phyloP scores from a whole-genome alignment of 2,797 vertebrate genomes.

The Coranthus polyacanthus region DNA sequence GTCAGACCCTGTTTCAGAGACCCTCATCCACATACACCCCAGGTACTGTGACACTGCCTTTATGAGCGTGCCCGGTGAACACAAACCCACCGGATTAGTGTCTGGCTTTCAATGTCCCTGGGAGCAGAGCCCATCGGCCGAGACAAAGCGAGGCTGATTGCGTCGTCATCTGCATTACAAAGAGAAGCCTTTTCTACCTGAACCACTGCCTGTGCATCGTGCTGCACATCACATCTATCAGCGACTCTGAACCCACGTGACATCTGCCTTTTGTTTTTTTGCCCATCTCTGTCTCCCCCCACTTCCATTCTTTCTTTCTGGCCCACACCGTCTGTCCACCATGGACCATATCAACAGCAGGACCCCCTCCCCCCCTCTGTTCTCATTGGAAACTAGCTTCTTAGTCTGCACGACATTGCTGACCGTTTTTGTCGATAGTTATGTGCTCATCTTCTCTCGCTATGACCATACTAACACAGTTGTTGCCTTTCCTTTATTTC shows the following conservation, averaged over 20 bases:
- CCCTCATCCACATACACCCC: constrained; percentile 76
- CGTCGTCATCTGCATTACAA: constrained; percentile 86
- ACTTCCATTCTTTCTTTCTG: constrained; percentile 44
- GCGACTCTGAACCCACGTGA: constrained; percentile 69
- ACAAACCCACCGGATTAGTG: constrained; percentile 81
- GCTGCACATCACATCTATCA: constrained; percentile 73
- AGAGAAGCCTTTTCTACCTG: constrained; percentile 83
- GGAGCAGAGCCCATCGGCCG: constrained; percentile 76
- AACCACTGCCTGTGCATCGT: constrained; percentile 58
- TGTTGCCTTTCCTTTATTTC: constrained; percentile 23
- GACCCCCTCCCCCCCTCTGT: constrained; percentile 9
- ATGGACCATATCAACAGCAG: constrained; percentile 55
- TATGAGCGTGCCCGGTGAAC: constrained; percentile 75
- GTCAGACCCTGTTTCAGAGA: constrained; percentile 82
- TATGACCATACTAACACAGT: constrained; percentile 46
- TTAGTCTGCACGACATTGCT: constrained; percentile 36
- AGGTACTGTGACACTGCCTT: constrained; percentile 81
- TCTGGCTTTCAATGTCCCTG: constrained; percentile 78
- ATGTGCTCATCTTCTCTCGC: constrained; percentile 42
- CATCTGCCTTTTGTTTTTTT: constrained; percentile 75
- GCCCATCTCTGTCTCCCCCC: constrained; percentile 41
- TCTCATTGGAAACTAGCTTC: constrained; percentile 43
- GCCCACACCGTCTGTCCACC: constrained; percentile 71
- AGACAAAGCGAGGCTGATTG: constrained; percentile 85
- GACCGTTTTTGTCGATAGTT: constrained; percentile 43